phyloP scores from a whole-genome alignment of 2,113 vertebrate genomes.

The Mandrillus leucophaeus region DNA sequence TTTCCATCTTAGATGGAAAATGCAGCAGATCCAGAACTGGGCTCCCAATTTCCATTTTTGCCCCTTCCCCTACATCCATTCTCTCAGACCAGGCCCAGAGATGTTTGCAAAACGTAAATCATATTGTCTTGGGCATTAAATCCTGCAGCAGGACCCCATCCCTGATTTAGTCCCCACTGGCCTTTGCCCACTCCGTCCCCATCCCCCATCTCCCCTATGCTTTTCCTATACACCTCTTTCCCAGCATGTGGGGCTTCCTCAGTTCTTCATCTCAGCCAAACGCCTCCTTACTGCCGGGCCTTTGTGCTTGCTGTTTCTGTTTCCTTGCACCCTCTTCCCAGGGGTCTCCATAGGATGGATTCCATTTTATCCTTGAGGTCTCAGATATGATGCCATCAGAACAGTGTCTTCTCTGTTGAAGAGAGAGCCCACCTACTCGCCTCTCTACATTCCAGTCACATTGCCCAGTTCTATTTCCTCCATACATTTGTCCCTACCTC shows the following conservation, averaged over 20 bases:
- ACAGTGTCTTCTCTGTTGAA: background rate
- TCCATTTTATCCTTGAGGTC: background rate
- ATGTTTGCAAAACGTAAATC: background rate
- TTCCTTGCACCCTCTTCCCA: background rate
- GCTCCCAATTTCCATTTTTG: background rate
- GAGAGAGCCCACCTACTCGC: background rate
- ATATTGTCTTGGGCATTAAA: background rate
- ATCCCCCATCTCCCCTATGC: too few relatives aligned
- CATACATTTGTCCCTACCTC: background rate
- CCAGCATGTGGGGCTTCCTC: background rate
- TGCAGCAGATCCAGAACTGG: fast-evolving
- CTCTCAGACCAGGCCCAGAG: background rate
- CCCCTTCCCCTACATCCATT: background rate
- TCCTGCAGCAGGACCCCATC: background rate
- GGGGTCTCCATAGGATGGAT: background rate
- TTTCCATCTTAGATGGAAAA: background rate
- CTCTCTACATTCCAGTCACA: background rate
- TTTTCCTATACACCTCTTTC: background rate
- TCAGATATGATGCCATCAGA: background rate
- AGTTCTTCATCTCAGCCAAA: background rate
- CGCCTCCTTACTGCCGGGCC: background rate
- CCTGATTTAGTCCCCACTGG: background rate
- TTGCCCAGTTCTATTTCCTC: background rate
- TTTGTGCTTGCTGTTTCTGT: background rate
- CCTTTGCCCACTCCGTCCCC: background rate